Percentiles rank a stretch among this genome's conserved stretches.
phyloP scores from a whole-genome alignment of 2,888 invertebrate genomes.

The Aphodius granarius region DNA sequence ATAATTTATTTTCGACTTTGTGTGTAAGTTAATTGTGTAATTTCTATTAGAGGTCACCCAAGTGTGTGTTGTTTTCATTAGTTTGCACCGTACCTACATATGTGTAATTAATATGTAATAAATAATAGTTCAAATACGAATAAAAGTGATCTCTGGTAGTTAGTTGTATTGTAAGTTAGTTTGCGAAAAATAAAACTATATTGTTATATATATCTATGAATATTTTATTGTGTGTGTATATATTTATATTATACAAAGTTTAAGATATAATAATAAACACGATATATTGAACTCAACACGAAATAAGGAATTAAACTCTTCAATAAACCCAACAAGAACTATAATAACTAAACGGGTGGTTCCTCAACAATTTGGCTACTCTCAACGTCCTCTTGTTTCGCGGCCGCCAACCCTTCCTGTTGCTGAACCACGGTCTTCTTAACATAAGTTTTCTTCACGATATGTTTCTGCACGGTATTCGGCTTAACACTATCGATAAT shows the following conservation, averaged over 20 bases:
- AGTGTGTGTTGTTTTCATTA: background rate
- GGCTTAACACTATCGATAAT: constrained; percentile 29
- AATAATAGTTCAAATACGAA: background rate
- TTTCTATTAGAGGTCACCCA: constrained; percentile 8
- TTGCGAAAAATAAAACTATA: too few relatives aligned
- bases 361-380: constrained; percentile 4
- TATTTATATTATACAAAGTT: background rate
- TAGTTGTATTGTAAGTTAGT: background rate
- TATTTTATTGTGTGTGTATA: background rate
- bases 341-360: background rate
- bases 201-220: background rate
- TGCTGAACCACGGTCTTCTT: constrained; percentile 23
- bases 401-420: background rate
- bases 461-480: constrained; percentile 23
- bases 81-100: background rate
- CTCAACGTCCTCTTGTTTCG: constrained; percentile 1
- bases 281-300: background rate
- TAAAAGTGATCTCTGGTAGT: background rate
- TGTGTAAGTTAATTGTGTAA: constrained; percentile 11
- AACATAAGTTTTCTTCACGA: constrained; percentile 36
- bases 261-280: background rate
- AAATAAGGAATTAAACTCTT: too few relatives aligned
- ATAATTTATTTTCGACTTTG: constrained; percentile 25
- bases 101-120: too few relatives aligned
- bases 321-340: background rate